Conservation (phyloP, 2,113 vertebrate species). For the Chlamydotis undulata region DNA sequence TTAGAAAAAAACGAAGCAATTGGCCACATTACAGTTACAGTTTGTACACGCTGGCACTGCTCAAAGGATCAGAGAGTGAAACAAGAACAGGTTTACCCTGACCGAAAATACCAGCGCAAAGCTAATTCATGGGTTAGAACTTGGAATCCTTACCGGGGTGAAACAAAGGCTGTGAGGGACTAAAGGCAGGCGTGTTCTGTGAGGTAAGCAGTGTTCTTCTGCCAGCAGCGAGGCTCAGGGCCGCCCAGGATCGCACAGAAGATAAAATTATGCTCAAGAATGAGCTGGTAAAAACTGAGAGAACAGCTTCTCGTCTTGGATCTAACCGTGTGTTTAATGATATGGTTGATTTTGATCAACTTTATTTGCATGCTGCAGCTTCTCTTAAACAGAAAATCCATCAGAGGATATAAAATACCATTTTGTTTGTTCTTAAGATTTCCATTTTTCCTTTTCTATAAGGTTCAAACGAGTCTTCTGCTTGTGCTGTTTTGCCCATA, state of each 20-base stretch:
- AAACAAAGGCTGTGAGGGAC: background rate
- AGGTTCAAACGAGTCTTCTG: slow-evolving; percentile 50
- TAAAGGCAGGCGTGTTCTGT: fast-evolving
- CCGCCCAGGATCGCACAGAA: background rate
- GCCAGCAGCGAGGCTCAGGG: background rate
- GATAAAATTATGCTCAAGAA: background rate
- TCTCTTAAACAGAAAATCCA: background rate
- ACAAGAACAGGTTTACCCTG: background rate
- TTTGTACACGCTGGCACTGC: background rate
- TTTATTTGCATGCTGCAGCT: background rate
- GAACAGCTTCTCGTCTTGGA: background rate
- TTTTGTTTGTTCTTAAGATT: slow-evolving; percentile 5
- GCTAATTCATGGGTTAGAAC: background rate
- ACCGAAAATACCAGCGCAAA: background rate
- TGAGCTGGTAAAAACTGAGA: background rate
- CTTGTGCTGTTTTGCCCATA: background rate
- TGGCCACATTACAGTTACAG: background rate
- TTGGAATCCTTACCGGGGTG: background rate
- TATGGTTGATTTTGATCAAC: background rate
- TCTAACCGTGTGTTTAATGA: background rate
- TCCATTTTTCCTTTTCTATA: slow-evolving; percentile 6
- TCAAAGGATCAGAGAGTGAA: background rate
- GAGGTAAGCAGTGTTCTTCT: background rate
- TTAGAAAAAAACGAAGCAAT: background rate
- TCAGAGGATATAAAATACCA: background rate